phyloP scores from a whole-genome alignment of 2,113 vertebrate species.

The Lanius ludovicianus region DNA sequence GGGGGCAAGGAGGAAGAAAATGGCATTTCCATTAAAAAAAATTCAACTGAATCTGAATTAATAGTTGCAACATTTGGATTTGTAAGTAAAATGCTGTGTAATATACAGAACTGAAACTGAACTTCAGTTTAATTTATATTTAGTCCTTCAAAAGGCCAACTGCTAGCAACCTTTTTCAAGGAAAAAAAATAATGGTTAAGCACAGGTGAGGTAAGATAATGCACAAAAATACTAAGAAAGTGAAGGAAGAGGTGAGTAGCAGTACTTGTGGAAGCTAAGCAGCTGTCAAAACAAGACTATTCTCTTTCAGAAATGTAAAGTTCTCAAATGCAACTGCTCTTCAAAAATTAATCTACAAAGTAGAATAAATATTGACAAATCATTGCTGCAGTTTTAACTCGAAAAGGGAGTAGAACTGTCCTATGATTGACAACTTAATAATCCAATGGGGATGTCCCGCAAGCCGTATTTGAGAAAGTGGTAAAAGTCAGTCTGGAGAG shows the following conservation, averaged over 20 bases:
- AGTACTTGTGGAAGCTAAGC: background rate
- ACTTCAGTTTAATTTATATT: background rate
- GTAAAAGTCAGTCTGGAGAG: background rate
- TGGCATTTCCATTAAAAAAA: background rate
- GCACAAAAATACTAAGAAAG: background rate
- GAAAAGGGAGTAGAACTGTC: background rate
- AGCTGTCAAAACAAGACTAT: background rate
- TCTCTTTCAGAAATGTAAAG: background rate
- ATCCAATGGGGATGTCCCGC: background rate
- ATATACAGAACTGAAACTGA: background rate
- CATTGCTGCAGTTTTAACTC: background rate
- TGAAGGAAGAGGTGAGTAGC: background rate
- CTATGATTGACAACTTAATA: background rate
- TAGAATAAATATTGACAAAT: background rate
- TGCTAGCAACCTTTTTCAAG: background rate
- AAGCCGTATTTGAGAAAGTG: background rate
- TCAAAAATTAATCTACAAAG: background rate
- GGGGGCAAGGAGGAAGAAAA: background rate
- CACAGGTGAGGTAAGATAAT: background rate
- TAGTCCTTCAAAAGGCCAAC: background rate
- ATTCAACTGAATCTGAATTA: background rate
- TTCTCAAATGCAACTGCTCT: constrained; percentile 7
- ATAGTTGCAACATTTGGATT: background rate
- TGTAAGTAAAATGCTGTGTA: background rate
- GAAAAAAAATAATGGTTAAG: background rate